Evolutionary conservation across 2,113 vertebrate genomes (phyloP).

Genomic region (Taxidea taxus): DNA sequence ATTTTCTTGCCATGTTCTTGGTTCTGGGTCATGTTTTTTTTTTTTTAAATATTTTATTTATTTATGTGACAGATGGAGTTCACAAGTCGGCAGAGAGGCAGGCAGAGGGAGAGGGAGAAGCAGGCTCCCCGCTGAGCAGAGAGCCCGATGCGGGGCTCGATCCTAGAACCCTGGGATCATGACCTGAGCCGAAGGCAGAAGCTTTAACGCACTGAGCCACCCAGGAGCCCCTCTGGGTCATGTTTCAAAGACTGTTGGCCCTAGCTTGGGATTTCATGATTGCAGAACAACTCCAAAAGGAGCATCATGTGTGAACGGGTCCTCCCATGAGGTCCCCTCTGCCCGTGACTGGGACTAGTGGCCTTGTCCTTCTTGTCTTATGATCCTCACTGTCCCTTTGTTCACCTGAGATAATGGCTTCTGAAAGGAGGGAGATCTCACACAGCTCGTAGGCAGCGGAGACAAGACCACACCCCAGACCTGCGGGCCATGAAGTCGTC

Average conservation of each 20-base stretch:
- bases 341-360: background rate
- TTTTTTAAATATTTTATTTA: too few relatives aligned
- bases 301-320: background rate
- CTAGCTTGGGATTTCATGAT: conserved; percentile 8
- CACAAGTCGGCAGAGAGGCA: too few relatives aligned
- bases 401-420: background rate
- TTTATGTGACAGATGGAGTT: too few relatives aligned
- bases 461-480: background rate
- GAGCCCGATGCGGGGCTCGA: too few relatives aligned
- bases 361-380: conserved; percentile 43
- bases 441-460: background rate
- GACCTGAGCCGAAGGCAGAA: too few relatives aligned
- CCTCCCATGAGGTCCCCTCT: background rate
- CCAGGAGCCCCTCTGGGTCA: background rate
- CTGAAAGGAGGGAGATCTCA: background rate
- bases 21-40: background rate
- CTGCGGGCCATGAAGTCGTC: accelerated
- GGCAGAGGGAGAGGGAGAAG: too few relatives aligned
- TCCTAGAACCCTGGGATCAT: too few relatives aligned
- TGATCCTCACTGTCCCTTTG: background rate
- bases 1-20: background rate
- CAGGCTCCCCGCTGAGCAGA: too few relatives aligned
- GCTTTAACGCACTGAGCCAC: too few relatives aligned
- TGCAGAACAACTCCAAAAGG: conserved; percentile 34
- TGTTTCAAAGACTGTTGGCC: background rate